Conservation (phyloP, 2,797 vertebrate genomes). For the Gadopsis bispinosus region DNA sequence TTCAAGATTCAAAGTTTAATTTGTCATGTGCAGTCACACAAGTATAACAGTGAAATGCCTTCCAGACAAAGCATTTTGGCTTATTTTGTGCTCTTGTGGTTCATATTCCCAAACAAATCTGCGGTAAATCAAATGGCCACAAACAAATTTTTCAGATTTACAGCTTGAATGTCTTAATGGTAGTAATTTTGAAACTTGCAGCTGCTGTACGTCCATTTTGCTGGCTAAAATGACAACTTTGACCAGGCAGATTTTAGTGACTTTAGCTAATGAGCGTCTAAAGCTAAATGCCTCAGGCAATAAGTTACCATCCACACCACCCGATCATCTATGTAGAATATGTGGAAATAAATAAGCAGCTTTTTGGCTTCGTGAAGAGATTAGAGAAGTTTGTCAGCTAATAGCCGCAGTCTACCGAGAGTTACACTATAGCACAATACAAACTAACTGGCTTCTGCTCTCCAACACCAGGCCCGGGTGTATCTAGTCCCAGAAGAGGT, state of each 20-base stretch:
- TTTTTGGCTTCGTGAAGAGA: background rate
- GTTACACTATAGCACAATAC: background rate
- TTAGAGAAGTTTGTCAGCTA: background rate
- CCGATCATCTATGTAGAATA: too few relatives aligned
- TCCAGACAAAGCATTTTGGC: background rate
- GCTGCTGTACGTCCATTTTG: too few relatives aligned
- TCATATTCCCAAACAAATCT: background rate
- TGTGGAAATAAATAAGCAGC: background rate
- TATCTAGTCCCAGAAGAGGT: conserved; percentile 91
- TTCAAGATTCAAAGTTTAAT: too few relatives aligned
- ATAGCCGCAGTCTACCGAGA: background rate
- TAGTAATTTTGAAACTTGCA: too few relatives aligned
- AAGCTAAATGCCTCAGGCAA: background rate
- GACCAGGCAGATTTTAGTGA: too few relatives aligned
- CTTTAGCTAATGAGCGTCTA: background rate
- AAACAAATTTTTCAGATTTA: too few relatives aligned
- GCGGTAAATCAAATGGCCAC: background rate
- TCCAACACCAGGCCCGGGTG: conserved; percentile 81
- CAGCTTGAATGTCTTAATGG: too few relatives aligned
- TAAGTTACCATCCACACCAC: too few relatives aligned
- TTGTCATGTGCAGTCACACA: too few relatives aligned
- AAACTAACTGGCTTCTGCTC: background rate
- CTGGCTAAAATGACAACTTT: background rate
- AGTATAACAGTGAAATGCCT: too few relatives aligned
- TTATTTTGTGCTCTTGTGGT: background rate